phyloP scores from a whole-genome alignment of 2,797 vertebrate species.

The Amblyraja radiata region DNA sequence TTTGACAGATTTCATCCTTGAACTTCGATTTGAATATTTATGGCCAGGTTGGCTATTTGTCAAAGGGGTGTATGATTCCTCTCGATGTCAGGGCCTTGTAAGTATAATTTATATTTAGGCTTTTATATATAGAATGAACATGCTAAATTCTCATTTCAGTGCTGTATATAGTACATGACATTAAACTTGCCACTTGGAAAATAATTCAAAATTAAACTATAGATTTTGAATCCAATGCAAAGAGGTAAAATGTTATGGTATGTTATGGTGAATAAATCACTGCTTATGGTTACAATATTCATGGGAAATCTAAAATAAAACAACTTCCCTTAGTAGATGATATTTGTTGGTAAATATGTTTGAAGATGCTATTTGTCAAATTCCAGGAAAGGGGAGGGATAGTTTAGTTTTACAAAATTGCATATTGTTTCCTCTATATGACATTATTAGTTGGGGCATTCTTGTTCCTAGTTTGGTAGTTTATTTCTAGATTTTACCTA shows the following conservation, averaged over 20 bases:
- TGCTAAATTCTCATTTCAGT: not conserved
- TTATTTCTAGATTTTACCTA: not conserved
- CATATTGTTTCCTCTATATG: not conserved
- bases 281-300: not conserved
- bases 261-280: not conserved
- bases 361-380: not conserved
- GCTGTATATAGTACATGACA: not conserved
- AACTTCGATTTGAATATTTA: slow-evolving; percentile 71
- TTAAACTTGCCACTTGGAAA: not conserved
- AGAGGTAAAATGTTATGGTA: not conserved
- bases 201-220: slow-evolving; percentile 20
- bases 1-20: slow-evolving; percentile 69
- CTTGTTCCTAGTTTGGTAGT: not conserved
- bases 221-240: not conserved
- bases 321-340: not conserved
- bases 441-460: not conserved
- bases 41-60: slow-evolving; percentile 77
- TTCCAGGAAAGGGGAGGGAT: not conserved
- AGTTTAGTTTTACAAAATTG: not conserved
- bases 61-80: slow-evolving; percentile 70
- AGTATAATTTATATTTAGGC: slow-evolving; percentile 41
- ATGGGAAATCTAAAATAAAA: not conserved
- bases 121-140: not conserved
- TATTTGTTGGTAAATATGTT: not conserved
- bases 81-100: slow-evolving; percentile 74